phyloP scores from a whole-genome alignment of 2,888 invertebrate species.

The Deilephila elpenor region DNA sequence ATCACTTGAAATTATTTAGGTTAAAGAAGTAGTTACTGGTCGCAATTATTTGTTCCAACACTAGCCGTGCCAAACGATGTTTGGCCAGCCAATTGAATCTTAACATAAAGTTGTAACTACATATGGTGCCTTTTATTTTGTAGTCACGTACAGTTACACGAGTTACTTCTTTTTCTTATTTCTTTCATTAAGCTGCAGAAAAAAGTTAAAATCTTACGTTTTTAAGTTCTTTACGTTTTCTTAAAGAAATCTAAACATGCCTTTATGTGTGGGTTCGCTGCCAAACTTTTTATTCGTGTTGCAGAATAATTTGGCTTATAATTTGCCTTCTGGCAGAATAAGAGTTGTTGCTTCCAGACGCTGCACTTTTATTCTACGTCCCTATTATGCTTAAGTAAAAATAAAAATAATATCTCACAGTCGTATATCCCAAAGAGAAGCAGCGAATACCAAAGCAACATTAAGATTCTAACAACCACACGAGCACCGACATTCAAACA shows the following conservation, averaged over 20 bases:
- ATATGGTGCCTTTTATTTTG: not conserved
- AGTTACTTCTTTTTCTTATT: too few relatives aligned
- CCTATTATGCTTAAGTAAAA: too few relatives aligned
- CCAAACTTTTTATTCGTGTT: too few relatives aligned
- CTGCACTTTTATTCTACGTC: too few relatives aligned
- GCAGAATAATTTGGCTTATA: too few relatives aligned
- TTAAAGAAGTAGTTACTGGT: not conserved
- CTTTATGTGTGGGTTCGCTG: too few relatives aligned
- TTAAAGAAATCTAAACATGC: too few relatives aligned
- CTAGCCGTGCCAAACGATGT: not conserved
- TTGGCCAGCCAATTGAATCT: constrained; percentile 6
- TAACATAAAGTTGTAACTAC: not conserved
- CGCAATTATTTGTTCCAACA: not conserved
- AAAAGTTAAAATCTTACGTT: too few relatives aligned
- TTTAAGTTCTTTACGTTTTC: too few relatives aligned
- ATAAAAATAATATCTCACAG: not conserved
- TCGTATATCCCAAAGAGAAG: not conserved
- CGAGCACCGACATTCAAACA: constrained; percentile 17
- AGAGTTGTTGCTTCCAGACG: too few relatives aligned
- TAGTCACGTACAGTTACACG: not conserved
- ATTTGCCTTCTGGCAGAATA: too few relatives aligned
- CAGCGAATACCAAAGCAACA: not conserved
- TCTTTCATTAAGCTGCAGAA: too few relatives aligned
- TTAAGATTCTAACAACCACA: constrained; percentile 13
- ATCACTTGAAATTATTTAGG: not conserved